Evolutionary conservation across 2,113 vertebrate species (phyloP), one percentile per base, ranked within the genome.

Genomic region (Crotalus helleri): DNA sequence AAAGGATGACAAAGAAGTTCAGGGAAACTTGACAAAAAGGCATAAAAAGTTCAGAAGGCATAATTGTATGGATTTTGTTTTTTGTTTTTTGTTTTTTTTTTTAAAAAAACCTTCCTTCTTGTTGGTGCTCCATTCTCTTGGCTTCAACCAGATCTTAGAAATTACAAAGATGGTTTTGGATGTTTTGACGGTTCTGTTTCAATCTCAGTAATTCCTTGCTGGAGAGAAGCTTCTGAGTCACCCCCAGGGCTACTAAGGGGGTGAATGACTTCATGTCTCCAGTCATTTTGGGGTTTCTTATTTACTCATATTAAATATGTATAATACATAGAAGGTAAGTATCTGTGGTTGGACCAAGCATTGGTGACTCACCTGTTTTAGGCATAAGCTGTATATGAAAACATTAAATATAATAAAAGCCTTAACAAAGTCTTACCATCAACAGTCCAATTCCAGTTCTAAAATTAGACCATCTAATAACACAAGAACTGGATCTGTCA

Each of bases 331-430:
- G 49, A 49, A 33, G 93, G n/a, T 44, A 39, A 88, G 44, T 13
- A n/a, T 87, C 23, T 15, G 69, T 54, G 15, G 33, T 8, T 90
- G n/a, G 74, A 29, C 74, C 88, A 86, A 4, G 26, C 29, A 17
- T 90, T 8, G 0, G 4, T 87, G 93, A 90, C 8, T 94, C 74
- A 90, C 64, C 92, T 92, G 93, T 87, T 94, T 92, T n/a, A 90
- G 90, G 81, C 88, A 24, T 6, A 58, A 8, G n/a, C 21, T 44
- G 39, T 44, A 11, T 44, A 58, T 13, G 3, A 46, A 93, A 85
- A 57, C n/a, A 10, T 19, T 55, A 86, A 86, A 59, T 26, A 39
- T 1, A 49, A 55, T 4, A 29, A 39, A 44, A 10, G 23, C 1
- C 17, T 46, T 21, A 51, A 33, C 19, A 51, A 46, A 86, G 15